Conservation (phyloP, 2,797 vertebrate genomes). For the Pantherophis vulpinus region DNA sequence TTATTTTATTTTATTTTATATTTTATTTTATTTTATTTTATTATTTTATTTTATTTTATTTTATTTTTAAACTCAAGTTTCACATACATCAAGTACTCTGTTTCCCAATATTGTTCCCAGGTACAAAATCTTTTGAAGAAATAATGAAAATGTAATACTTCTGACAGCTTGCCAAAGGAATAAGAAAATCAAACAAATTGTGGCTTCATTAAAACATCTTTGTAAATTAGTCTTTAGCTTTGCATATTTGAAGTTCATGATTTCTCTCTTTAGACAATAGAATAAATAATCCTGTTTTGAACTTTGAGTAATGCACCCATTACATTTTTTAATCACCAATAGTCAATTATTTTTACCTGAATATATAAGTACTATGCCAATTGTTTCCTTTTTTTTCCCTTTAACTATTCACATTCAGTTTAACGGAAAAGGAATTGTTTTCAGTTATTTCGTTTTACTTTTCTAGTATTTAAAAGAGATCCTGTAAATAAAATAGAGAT, state of each 20-base stretch:
- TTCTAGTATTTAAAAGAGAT: background rate
- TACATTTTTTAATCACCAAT: background rate
- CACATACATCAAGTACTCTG: background rate
- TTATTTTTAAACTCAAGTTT: background rate
- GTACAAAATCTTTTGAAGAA: background rate
- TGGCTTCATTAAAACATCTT: background rate
- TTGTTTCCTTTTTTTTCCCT: background rate
- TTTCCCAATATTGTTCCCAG: background rate
- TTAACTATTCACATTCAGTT: background rate
- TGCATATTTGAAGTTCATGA: background rate
- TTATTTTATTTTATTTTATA: no score
- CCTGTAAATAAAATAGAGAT: background rate
- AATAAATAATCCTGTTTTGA: background rate
- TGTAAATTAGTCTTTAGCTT: background rate
- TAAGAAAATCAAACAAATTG: background rate
- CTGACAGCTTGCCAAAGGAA: background rate
- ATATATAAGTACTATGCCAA: background rate
- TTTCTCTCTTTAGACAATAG: background rate
- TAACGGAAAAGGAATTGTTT: background rate
- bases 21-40: no score
- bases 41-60: no score
- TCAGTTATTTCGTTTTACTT: background rate
- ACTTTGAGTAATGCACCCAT: background rate
- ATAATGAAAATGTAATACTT: conserved; percentile 1
- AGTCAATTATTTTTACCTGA: background rate